These are phyloP conservation scores for Macquaria australasica DNA, from an alignment of 2,113 vertebrate genomes.

Conservation along the genomic window DNA sequence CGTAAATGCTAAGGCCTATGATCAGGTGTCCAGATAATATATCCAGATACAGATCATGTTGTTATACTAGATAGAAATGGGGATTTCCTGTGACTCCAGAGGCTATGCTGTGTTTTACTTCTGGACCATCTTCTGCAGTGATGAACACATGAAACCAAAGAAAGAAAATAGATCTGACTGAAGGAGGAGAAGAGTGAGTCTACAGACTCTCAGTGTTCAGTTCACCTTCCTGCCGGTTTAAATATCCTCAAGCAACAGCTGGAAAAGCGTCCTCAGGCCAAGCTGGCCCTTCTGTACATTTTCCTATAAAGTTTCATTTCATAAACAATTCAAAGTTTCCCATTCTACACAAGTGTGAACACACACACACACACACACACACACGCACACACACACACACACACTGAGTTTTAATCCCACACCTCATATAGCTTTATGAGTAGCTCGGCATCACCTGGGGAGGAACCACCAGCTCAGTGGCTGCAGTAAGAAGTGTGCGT, in stretches of 20 bases:
- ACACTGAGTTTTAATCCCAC: slow-evolving; percentile 38
- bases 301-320: slow-evolving; percentile 3
- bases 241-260: background rate
- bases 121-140: background rate
- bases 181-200: background rate
- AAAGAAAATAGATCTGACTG: background rate
- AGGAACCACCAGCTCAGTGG: slow-evolving; percentile 16
- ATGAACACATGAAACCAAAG: background rate
- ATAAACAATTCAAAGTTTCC: slow-evolving; percentile 7
- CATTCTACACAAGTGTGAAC: background rate
- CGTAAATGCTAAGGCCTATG: too few relatives aligned
- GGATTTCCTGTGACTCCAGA: background rate
- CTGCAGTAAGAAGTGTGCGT: slow-evolving; percentile 24
- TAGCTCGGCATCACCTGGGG: slow-evolving; percentile 30
- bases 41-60: too few relatives aligned
- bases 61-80: too few relatives aligned
- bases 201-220: background rate
- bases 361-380: background rate
- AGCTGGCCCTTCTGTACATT: background rate
- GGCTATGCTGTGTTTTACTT: background rate
- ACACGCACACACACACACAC: background rate
- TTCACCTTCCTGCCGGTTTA: background rate
- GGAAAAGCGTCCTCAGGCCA: background rate
- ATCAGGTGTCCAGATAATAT: too few relatives aligned
- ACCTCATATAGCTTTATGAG: slow-evolving; percentile 54